Conservation (phyloP, 2,113 vertebrate genomes). For the Sturnira hondurensis region DNA sequence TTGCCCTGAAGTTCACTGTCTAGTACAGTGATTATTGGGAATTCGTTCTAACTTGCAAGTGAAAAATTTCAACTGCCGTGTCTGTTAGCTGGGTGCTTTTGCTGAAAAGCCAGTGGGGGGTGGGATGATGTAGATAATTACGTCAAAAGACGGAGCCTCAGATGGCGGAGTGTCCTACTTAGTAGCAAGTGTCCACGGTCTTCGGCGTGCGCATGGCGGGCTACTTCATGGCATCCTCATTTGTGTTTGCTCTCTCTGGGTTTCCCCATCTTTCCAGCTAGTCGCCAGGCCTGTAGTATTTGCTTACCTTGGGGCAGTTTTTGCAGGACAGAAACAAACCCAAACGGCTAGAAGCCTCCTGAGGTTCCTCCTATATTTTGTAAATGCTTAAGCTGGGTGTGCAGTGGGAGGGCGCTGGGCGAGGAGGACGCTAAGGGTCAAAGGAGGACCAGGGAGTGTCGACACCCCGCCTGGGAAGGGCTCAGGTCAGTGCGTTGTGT, state of each 20-base stretch:
- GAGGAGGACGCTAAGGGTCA: neutral
- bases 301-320: neutral
- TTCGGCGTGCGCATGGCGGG: neutral
- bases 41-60: neutral
- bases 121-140: neutral
- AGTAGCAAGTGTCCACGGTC: neutral
- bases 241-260: neutral
- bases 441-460: neutral
- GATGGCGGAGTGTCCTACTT: neutral
- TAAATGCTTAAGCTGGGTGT: neutral
- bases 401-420: neutral
- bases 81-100: neutral
- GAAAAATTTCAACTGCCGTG: neutral
- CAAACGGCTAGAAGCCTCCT: neutral
- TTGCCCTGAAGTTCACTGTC: neutral
- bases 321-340: neutral
- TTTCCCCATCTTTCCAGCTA: neutral
- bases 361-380: neutral
- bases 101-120: neutral
- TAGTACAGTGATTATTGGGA: neutral
- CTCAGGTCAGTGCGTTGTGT: neutral
- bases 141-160: neutral
- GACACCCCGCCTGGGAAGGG: neutral
- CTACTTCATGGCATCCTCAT: rapidly evolving
- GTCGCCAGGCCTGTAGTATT: neutral